Percentiles rank a stretch among this genome's conserved stretches.
Conservation (phyloP, 2,888 invertebrate genomes). For the Boloria euphrosyne region DNA sequence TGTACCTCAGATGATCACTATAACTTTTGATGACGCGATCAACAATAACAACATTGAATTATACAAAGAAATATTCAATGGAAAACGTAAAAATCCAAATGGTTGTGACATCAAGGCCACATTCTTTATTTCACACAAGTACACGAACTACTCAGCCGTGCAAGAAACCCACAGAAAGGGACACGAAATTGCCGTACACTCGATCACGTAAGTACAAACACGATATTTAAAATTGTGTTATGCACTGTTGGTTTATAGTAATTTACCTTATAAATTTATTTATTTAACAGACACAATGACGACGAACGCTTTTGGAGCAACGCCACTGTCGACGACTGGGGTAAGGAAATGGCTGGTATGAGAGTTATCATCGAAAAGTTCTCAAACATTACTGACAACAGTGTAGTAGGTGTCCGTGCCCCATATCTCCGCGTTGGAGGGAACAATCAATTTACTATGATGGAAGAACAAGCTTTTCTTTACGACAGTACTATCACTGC, state of each 20-base stretch:
- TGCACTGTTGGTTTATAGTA: background rate
- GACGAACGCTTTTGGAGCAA: constrained; percentile 97
- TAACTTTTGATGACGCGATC: constrained; percentile 97
- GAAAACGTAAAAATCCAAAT: constrained; percentile 94
- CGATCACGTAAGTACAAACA: constrained; percentile 89
- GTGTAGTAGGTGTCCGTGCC: constrained; percentile 94
- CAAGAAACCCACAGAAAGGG: constrained; percentile 95
- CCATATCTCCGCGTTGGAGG: constrained; percentile 96
- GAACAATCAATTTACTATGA: constrained; percentile 98
- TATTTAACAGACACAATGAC: constrained; percentile 88
- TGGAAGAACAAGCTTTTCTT: constrained; percentile 96
- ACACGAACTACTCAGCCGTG: constrained; percentile 96
- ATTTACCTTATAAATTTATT: constrained; percentile 26
- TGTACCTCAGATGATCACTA: constrained; percentile 96
- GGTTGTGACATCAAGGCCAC: constrained; percentile 96
- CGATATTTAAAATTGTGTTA: background rate
- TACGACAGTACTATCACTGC: constrained; percentile 98
- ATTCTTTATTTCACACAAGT: constrained; percentile 96
- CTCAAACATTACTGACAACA: constrained; percentile 94
- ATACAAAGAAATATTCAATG: constrained; percentile 95
- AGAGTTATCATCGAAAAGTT: constrained; percentile 94
- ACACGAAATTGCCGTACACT: constrained; percentile 96
- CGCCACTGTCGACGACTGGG: constrained; percentile 95
- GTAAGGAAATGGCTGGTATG: constrained; percentile 97
- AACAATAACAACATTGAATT: constrained; percentile 97